Percentiles rank a stretch among this genome's conserved stretches.
Conservation (phyloP, 1,140 invertebrate species). For the Venturia canescens region DNA sequence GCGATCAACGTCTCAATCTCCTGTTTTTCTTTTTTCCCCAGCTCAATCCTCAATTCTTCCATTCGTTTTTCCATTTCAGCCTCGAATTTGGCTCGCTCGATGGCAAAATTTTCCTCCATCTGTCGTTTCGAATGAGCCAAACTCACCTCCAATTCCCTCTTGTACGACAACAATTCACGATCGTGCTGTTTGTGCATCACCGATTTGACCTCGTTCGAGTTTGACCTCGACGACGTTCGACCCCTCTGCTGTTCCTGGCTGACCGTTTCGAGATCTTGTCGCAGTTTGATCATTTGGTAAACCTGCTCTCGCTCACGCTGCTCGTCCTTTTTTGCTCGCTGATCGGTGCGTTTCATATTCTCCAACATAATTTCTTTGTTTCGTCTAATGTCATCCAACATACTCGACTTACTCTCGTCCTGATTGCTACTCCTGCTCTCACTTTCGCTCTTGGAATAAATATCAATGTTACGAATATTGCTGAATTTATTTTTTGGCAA, state of each 20-base stretch:
- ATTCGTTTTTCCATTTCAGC: constrained; percentile 70
- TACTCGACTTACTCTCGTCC: constrained; percentile 59
- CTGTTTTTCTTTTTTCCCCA: constrained; percentile 68
- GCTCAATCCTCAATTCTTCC: constrained; percentile 71
- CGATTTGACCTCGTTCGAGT: constrained; percentile 55
- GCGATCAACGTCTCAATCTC: constrained; percentile 73
- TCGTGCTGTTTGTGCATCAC: constrained; percentile 59
- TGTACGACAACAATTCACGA: constrained; percentile 58
- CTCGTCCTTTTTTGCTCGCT: constrained; percentile 58
- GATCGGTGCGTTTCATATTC: constrained; percentile 63
- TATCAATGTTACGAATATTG: constrained; percentile 70
- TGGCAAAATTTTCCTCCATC: constrained; percentile 43
- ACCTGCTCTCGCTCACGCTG: constrained; percentile 66
- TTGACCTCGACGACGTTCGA: constrained; percentile 1
- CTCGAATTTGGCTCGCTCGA: constrained; percentile 69
- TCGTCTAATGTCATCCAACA: constrained; percentile 59
- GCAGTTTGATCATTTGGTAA: constrained; percentile 57
- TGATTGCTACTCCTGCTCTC: constrained; percentile 59
- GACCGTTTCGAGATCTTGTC: constrained; percentile 47
- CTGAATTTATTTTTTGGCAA: constrained; percentile 63
- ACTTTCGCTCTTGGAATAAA: constrained; percentile 67
- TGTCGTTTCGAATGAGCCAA: constrained; percentile 66
- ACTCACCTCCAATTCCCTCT: constrained; percentile 64
- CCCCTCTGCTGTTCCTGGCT: not conserved
- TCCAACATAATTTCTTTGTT: constrained; percentile 66